Percentiles rank a stretch among this genome's conserved stretches.
These are phyloP conservation scores for Parazoanthus swiftii DNA, from an alignment of 92 coral and sea anemone species.

Conservation along the genomic window DNA sequence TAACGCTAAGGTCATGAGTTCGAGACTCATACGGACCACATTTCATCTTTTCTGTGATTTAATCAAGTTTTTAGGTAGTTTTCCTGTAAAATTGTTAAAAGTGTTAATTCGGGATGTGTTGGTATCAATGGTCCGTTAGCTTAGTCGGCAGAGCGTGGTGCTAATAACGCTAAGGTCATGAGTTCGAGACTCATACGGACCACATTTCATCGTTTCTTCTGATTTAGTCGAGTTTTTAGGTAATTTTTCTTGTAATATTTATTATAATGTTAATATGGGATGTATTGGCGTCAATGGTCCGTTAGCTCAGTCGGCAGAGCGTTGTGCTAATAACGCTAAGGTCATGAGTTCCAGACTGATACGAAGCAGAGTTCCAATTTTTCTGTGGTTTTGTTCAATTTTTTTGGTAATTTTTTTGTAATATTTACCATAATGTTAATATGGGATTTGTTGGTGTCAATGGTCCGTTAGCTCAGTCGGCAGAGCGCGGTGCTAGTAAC, in stretches of 20 bases:
- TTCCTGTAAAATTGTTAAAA: no score
- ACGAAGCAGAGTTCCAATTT: slow-evolving; percentile 62
- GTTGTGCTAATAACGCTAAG: slow-evolving; percentile 99
- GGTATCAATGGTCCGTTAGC: slow-evolving; percentile 76
- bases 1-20: no score
- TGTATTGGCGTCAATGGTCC: slow-evolving; percentile 65
- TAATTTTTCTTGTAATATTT: no score
- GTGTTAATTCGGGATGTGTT: no score
- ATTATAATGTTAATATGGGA: no score
- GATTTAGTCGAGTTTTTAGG: no score
- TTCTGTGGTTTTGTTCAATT: no score
- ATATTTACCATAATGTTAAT: no score
- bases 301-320: slow-evolving; percentile 99
- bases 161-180: slow-evolving; percentile 98
- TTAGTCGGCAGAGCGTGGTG: slow-evolving; percentile 99
- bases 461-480: slow-evolving; percentile 91
- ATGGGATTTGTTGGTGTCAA: not conserved
- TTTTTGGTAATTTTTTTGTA: no score
- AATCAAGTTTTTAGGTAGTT: no score
- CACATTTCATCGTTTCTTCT: not conserved
- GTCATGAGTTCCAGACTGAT: slow-evolving; percentile 96
- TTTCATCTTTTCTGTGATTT: no score
- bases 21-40: no score
- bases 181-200: slow-evolving; percentile 95
- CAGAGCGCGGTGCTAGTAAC: slow-evolving; percentile 87